Evolutionary conservation across 2,888 invertebrate species (phyloP), one percentile per base, ranked within the genome.

Genomic region (Thera obeliscata): DNA sequence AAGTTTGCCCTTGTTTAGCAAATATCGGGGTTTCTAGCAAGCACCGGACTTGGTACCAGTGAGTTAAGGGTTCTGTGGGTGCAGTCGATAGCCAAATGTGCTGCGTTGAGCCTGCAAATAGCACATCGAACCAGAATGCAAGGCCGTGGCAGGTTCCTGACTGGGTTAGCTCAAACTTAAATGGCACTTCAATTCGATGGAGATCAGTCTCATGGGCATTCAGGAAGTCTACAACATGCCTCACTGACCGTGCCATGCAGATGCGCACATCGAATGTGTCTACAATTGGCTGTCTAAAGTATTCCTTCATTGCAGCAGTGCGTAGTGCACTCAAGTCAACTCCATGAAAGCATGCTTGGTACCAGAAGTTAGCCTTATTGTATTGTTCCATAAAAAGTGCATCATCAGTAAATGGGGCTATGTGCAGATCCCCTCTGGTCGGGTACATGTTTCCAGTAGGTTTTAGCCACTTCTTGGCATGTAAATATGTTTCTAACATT

Each of bases 121-220:
- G 97, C 36, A 99, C 99, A 92, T 99, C 99, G 88, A 99, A 99
- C 99, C 99, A 99, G 93, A 99, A 99, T 22, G 99, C 99, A 73
- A 99, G 94, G 1, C 99, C 99, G 82, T 99, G 99, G 76, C 99
- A 97, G 60, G 98, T 98, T 38, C 98, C 99, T 0, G 98, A 97
- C 88, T 98, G 98, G 77, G 97, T 94, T 77, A 99, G 95, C 81
- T 97, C 97, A 94, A 99, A 99, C 87, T 98, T 97, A 73, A 99
- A 95, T 56, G 99, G 99, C 80, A 99, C 98, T 89, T 98, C 97
- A 86, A 99, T 99, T 81, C 96, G 96, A 89, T 99, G 98, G 79
- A 99, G 95, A 89, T 99, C 99, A 77, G 96, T 96, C 94, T 99
- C 99, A 80, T 96, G 95, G 54, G 99, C 98, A 79, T 96, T 96